These are phyloP conservation scores for Odontothrips loti DNA, from an alignment of 2,888 invertebrate species.

Conservation along the genomic window DNA sequence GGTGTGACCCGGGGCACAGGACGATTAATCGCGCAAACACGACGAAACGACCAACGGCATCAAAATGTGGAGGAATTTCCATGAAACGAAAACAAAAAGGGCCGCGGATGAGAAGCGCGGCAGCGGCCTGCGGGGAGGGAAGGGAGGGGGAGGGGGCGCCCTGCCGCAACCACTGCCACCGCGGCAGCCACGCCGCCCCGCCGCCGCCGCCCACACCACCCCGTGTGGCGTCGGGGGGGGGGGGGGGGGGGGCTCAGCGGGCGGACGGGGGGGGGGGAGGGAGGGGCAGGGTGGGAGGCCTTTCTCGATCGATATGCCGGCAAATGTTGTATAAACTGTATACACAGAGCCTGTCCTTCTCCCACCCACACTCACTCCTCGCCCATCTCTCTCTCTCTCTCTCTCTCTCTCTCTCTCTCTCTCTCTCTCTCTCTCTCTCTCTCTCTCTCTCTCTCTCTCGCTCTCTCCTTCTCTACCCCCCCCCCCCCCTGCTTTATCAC, in stretches of 20 bases:
- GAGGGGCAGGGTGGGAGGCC: background rate
- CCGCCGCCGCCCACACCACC: background rate
- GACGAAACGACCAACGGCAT: background rate
- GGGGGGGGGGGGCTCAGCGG: background rate
- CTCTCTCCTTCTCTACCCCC: background rate
- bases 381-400: background rate
- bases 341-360: background rate
- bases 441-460: background rate
- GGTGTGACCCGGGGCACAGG: no score
- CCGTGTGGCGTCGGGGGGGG: background rate
- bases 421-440: background rate
- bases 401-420: background rate
- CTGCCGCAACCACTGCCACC: background rate
- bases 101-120: background rate
- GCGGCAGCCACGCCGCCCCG: background rate
- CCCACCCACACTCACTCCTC: background rate
- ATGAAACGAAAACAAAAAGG: background rate
- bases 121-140: background rate
- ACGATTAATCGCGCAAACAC: background rate
- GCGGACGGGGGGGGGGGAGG: background rate
- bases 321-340: slow-evolving; percentile 25
- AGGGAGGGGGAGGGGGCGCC: background rate
- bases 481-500: background rate
- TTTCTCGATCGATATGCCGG: slow-evolving; percentile 14
- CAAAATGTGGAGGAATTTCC: slow-evolving; percentile 8